Conservation (phyloP, 2,888 invertebrate species). For the Heliconius charithonia region DNA sequence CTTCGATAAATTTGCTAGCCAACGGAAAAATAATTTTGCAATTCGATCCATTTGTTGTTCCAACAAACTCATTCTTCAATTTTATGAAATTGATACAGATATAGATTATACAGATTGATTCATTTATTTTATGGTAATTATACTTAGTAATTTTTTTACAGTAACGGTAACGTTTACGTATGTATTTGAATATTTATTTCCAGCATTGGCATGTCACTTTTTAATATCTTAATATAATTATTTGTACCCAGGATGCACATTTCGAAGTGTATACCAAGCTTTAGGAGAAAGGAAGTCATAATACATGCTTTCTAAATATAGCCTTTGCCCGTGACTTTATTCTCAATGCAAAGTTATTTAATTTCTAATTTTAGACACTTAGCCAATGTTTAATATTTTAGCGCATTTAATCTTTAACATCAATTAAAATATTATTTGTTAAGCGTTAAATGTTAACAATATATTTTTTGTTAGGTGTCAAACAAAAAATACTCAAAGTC, state of each 20-base stretch:
- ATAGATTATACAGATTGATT: too few relatives aligned
- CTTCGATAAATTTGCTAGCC: too few relatives aligned
- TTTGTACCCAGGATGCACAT: conserved; percentile 11
- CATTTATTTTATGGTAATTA: too few relatives aligned
- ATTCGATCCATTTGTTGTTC: too few relatives aligned
- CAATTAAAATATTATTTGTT: neutral
- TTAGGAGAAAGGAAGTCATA: conserved; percentile 30
- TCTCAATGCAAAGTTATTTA: conserved; percentile 30
- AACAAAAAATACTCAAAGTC: neutral
- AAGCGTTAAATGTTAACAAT: neutral
- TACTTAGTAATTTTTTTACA: too few relatives aligned
- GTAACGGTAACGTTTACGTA: neutral
- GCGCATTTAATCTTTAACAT: neutral
- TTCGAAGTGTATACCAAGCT: conserved; percentile 17
- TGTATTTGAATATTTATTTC: neutral
- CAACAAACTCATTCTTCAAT: too few relatives aligned
- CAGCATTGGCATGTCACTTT: neutral
- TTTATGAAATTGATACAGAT: too few relatives aligned
- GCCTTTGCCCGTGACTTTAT: conserved; percentile 33
- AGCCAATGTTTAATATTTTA: neutral
- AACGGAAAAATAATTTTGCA: too few relatives aligned
- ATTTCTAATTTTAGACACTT: conserved; percentile 27
- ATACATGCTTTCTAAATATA: conserved; percentile 29
- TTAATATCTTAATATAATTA: neutral
- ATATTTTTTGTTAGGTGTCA: neutral